These are phyloP conservation scores for Patella vulgata DNA, from an alignment of 1,140 invertebrate species.

Conservation along the genomic window DNA sequence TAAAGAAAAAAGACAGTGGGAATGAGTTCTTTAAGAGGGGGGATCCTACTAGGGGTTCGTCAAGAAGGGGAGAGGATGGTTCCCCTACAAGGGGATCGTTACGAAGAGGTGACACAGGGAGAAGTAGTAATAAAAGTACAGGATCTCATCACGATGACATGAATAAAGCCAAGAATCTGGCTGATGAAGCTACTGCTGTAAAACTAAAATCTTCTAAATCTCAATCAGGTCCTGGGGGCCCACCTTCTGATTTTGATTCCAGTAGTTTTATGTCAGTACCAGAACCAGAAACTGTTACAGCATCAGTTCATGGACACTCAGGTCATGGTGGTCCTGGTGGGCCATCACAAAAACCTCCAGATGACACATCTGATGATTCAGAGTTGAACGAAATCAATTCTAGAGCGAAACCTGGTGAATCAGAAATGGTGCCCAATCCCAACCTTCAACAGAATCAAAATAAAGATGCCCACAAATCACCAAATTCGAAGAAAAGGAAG, in stretches of 20 bases:
- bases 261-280: not conserved
- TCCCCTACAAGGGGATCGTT: not conserved
- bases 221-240: not conserved
- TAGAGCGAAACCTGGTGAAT: not conserved
- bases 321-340: too few relatives aligned
- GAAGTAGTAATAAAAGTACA: not conserved
- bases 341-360: not conserved
- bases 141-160: not conserved
- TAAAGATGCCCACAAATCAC: too few relatives aligned
- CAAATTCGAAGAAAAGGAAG: not conserved
- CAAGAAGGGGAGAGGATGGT: not conserved
- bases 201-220: too few relatives aligned
- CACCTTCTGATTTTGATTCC: not conserved
- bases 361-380: slow-evolving; percentile 6
- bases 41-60: not conserved
- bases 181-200: too few relatives aligned
- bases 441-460: too few relatives aligned
- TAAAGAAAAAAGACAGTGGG: not conserved
- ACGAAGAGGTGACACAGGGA: not conserved
- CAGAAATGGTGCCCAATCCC: too few relatives aligned
- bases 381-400: not conserved
- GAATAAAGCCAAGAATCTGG: too few relatives aligned
- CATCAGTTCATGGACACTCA: not conserved
- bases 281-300: not conserved
- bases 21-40: not conserved